Evolutionary conservation across 1,140 invertebrate genomes (phyloP), one percentile per base, ranked within the genome.

Genomic region (Acromyrmex echinatior): DNA sequence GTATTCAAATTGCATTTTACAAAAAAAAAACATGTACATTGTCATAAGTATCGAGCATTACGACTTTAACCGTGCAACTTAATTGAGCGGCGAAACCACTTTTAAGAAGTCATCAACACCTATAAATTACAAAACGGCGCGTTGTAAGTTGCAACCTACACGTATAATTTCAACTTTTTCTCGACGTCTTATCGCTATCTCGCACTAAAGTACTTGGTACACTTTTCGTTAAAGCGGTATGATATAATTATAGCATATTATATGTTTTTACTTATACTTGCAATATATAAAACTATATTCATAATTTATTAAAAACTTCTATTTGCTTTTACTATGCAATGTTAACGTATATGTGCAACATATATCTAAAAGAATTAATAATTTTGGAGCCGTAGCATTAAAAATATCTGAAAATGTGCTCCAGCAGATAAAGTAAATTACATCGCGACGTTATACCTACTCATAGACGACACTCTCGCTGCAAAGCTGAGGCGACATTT

Each of bases 391-490:
- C n/a, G 3, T n/a, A 3, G 28, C 39, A 35, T 62, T 74, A 51
- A 62, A 45, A 82, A 63, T 84, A 84, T 76, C 70, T 35, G 39
- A 18, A 31, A 76, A 62, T 21, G 28, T 74, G 51, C 39, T 62
- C n/a, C 71, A 9, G 6, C 80, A 84, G 80, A 76, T 84, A 62
- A 84, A 84, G 28, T 84, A 84, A 84, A 84, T 84, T 84, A 76
- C 80, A 35, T 84, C 58, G 45, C 56, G 77, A 51, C 77, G 62
- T 28, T 35, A 35, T 31, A 21, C 9, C 62, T 31, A 21, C 16
- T 45, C 28, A 66, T 18, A 53, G 62, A 49, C 62, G 62, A 51
- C 53, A 62, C 56, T 45, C 53, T 31, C 35, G 53, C 21, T 16
- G 56, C 18, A 31, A 74, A 74, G 60, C 49, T 62, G 71, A 84